Percentiles rank a stretch among this genome's conserved stretches.
phyloP scores from a whole-genome alignment of 2,797 vertebrate genomes.

The Karalla daura region DNA sequence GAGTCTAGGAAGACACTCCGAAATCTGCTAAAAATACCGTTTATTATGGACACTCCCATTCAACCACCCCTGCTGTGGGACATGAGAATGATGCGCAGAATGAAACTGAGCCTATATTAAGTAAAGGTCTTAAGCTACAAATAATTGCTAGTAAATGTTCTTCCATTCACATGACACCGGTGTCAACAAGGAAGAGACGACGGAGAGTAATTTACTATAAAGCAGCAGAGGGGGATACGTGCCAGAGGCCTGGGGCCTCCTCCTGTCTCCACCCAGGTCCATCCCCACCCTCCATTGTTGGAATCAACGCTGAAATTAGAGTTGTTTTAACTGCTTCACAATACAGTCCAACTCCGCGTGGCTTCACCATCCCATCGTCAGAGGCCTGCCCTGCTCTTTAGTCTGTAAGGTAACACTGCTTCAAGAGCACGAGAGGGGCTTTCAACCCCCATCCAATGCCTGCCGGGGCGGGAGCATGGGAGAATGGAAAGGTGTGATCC shows the following conservation, averaged over 20 bases:
- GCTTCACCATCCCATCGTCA: constrained; percentile 15
- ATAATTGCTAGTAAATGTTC: too few species aligned
- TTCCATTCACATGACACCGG: too few species aligned
- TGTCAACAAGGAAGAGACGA: neutral
- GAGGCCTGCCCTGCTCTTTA: constrained; percentile 10
- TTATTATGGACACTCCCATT: too few species aligned
- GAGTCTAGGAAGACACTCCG: neutral
- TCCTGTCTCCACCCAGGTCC: neutral
- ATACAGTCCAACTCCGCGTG: constrained; percentile 36
- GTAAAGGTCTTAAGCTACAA: too few species aligned
- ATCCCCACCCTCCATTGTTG: constrained; percentile 7
- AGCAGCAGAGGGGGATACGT: constrained; percentile 13
- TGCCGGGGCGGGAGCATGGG: neutral
- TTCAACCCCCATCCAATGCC: constrained; percentile 26
- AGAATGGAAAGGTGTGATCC: constrained; percentile 27
- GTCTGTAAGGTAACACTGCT: constrained; percentile 58
- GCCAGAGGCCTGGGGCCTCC: neutral
- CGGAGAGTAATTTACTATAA: too few species aligned
- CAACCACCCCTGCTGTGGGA: too few species aligned
- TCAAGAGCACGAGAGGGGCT: constrained; percentile 30
- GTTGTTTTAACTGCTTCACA: constrained; percentile 32
- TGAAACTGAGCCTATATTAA: too few species aligned
- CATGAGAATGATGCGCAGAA: too few species aligned
- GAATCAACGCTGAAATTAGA: constrained; percentile 48
- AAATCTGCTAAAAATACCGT: neutral